Percentiles rank a stretch among this genome's conserved stretches.
Evolutionary conservation across 2,113 vertebrate genomes (phyloP).

Genomic region (Phrynocephalus versicolor): DNA sequence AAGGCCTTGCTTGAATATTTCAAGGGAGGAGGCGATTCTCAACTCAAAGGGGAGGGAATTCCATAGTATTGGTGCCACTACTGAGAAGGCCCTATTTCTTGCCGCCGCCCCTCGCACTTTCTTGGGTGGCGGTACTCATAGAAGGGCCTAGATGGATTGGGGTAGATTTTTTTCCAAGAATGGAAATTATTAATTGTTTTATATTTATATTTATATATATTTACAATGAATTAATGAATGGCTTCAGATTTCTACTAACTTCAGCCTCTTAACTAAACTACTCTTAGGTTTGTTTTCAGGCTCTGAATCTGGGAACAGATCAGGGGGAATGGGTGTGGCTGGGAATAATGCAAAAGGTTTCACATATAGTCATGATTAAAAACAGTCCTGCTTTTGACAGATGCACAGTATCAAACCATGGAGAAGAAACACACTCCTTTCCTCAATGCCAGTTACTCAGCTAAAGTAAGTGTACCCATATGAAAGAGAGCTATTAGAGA

Average conservation of each 20-base stretch:
- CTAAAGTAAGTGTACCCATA: slow-evolving; percentile 63
- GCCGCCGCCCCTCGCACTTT: no score
- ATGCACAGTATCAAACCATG: neutral
- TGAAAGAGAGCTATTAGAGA: slow-evolving; percentile 32
- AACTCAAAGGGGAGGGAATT: no score
- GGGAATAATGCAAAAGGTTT: slow-evolving; percentile 49
- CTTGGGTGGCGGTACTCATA: no score
- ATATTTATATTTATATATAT: no score
- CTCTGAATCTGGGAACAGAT: slow-evolving; percentile 18
- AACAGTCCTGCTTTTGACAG: slow-evolving; percentile 57
- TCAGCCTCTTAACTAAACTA: slow-evolving; percentile 36
- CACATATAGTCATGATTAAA: slow-evolving; percentile 57
- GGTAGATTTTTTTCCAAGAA: slow-evolving; percentile 15
- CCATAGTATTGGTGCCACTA: no score
- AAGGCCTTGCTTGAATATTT: no score
- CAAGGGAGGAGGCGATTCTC: no score
- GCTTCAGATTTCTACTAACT: slow-evolving; percentile 24
- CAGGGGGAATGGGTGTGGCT: neutral
- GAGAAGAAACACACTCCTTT: slow-evolving; percentile 2
- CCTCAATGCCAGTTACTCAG: neutral
- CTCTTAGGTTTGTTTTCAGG: slow-evolving; percentile 15
- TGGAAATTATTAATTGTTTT: neutral
- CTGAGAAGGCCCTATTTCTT: no score
- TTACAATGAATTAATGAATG: slow-evolving; percentile 30
- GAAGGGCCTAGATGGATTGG: neutral